phyloP scores from a whole-genome alignment of 2,888 invertebrate species.

The Athetis lepigone region DNA sequence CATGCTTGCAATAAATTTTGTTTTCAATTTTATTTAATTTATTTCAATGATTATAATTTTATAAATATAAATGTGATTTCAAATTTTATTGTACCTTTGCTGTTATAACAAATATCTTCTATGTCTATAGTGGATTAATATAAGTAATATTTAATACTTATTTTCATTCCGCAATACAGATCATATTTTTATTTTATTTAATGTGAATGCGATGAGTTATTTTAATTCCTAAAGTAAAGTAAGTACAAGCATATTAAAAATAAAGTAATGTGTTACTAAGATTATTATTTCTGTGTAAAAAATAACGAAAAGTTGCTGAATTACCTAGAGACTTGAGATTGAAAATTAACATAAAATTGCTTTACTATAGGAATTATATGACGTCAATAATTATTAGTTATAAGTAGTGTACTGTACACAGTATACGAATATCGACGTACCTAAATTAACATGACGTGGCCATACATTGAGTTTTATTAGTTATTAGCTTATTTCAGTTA shows the following conservation, averaged over 20 bases:
- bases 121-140: conserved; percentile 23
- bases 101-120: conserved; percentile 29
- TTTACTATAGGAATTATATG: conserved; percentile 12
- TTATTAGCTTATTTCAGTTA: conserved; percentile 44
- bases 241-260: background rate
- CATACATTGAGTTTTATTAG: conserved; percentile 71
- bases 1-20: conserved; percentile 38
- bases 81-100: conserved; percentile 20
- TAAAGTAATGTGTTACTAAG: background rate
- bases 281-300: background rate
- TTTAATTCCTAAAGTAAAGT: conserved; percentile 17
- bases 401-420: conserved; percentile 27
- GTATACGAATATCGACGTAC: conserved; percentile 61
- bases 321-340: too few species aligned
- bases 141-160: conserved; percentile 43
- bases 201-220: conserved; percentile 21
- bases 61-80: conserved; percentile 25
- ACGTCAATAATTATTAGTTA: conserved; percentile 31
- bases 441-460: conserved; percentile 72
- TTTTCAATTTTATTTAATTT: conserved; percentile 48
- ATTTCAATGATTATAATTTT: conserved; percentile 32
- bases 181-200: conserved; percentile 27
- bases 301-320: too few species aligned
- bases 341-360: too few species aligned
- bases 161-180: conserved; percentile 64